Conservation (phyloP, 2,113 vertebrate genomes). For the Syrrhaptes paradoxus region DNA sequence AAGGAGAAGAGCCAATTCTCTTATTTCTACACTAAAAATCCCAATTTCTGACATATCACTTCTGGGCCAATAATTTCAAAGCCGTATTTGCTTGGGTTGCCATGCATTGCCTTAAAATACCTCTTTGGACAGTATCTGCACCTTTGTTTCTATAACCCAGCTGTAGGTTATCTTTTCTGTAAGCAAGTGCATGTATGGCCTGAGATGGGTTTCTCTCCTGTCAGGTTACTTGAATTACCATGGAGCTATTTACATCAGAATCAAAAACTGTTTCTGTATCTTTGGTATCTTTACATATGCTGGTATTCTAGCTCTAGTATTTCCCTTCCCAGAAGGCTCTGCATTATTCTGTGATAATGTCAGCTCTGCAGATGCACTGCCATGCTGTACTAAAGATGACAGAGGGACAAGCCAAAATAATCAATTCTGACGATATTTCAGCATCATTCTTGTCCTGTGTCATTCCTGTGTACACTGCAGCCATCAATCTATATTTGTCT, state of each 20-base stretch:
- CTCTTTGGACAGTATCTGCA: background rate
- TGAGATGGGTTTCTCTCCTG: background rate
- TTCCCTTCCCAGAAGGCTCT: background rate
- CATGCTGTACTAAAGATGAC: conserved; percentile 5
- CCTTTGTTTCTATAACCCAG: background rate
- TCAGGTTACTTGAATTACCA: background rate
- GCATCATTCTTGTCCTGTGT: conserved; percentile 9
- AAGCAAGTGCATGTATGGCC: background rate
- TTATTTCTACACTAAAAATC: background rate
- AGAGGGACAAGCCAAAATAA: conserved; percentile 2
- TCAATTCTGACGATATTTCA: conserved; percentile 54
- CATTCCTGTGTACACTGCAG: conserved; percentile 1
- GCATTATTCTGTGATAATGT: background rate
- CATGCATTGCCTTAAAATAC: background rate
- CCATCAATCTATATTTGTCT: conserved; percentile 34
- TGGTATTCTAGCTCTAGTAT: background rate
- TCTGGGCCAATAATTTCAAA: background rate
- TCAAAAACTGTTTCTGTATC: background rate
- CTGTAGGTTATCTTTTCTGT: background rate
- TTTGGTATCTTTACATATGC: background rate
- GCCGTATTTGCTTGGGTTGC: background rate
- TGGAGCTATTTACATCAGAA: background rate
- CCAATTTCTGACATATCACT: background rate
- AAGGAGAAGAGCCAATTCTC: background rate
- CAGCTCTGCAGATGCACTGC: conserved; percentile 5